Evolutionary conservation across 1,140 invertebrate species (phyloP), one percentile per base, ranked within the genome.

Genomic region (Notospermus geniculatus): DNA sequence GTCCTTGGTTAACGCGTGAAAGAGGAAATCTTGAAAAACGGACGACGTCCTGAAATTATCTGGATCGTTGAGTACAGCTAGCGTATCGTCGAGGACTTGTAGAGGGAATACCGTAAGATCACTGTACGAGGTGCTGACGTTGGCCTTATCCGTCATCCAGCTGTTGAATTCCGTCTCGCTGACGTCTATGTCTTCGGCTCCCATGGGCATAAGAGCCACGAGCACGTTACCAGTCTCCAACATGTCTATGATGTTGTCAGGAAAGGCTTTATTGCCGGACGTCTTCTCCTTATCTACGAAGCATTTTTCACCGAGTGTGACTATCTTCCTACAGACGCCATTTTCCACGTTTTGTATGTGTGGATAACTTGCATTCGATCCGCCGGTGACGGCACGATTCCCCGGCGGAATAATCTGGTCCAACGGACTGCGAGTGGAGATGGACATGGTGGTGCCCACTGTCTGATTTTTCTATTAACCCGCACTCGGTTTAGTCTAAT

Each of bases 221-320:
- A 23, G 46, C 25, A 50, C 4, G 46, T 50, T 50, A 5, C 46
- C 25, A 27, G 46, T 50, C 25, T 50, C 46, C 25, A 50, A 50
- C 46, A 50, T 50, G n/a, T 50, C 46, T 4, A 50, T 50, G 5
- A 50, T 50, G 46, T 50, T 50, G 25, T 23, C n/a, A 9, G 46
- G 46, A 50, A 50, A 50, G 5, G 46, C 5, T 50, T 50, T 50
- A 5, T 50, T 50, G 4, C n/a, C n/a, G n/a, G n/a, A n/a, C 11
- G n/a, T n/a, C 4, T n/a, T 50, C n/a, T 50, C 46, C n/a, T 50
- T 50, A n/a, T 50, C n/a, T 9, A 50, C 25, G 46, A 50, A 50
- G n/a, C 46, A 50, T 50, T 50, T 50, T 5, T 50, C 46, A 9
- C 46, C 46, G 19, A 50, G n/a, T 27, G 25, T 27, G n/a, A 50